phyloP scores from a whole-genome alignment of 2,797 vertebrate species.

The Bucorvus abyssinicus region DNA sequence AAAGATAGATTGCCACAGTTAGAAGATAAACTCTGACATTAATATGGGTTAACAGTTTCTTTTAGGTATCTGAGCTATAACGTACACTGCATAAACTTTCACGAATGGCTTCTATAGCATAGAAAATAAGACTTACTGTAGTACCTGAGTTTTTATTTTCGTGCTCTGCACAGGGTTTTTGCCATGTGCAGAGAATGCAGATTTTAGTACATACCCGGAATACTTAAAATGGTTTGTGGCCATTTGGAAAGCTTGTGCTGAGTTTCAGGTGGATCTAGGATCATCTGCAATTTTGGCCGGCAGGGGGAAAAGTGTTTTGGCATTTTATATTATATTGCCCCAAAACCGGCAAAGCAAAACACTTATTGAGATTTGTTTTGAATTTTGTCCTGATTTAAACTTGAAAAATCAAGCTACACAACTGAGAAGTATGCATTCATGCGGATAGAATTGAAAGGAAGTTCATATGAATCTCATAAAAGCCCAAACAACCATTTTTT shows the following conservation, averaged over 20 bases:
- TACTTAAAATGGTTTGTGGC: background rate
- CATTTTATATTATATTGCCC: background rate
- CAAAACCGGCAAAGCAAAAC: background rate
- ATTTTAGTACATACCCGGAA: background rate
- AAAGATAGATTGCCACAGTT: background rate
- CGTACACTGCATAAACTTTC: background rate
- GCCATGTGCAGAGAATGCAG: background rate
- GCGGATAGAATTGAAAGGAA: background rate
- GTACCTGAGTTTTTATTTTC: background rate
- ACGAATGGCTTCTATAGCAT: background rate
- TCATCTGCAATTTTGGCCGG: background rate
- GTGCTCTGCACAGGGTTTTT: background rate
- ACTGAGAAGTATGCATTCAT: background rate
- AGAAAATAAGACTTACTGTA: background rate
- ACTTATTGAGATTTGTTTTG: background rate
- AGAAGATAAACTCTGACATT: background rate
- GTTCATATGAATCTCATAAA: background rate
- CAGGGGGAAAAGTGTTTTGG: background rate
- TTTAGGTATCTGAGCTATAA: background rate
- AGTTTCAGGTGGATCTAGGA: background rate
- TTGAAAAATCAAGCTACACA: background rate
- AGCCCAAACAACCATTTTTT: background rate
- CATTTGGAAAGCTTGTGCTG: slow-evolving; percentile 11
- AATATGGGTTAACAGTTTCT: background rate
- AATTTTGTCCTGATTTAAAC: background rate